Conservation (phyloP, 2,797 vertebrate species). For the Macropus fuliginosus region DNA sequence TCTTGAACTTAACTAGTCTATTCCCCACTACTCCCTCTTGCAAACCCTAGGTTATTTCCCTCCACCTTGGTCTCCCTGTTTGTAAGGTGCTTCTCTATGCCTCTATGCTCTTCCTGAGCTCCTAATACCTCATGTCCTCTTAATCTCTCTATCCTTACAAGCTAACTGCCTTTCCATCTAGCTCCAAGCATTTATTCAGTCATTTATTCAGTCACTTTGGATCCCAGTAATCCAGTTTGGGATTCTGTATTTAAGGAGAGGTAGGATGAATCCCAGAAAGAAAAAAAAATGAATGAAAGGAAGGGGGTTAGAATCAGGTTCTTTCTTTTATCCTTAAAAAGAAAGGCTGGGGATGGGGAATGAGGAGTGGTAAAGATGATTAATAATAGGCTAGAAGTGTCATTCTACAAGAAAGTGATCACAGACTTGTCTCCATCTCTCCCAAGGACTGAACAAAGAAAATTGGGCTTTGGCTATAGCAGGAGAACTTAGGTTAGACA, state of each 20-base stretch:
- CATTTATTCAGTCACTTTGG: constrained; percentile 39
- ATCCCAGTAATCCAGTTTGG: constrained; percentile 1
- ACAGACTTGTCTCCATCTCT: constrained; percentile 2
- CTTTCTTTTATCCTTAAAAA: constrained; percentile 39
- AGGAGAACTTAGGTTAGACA: constrained; percentile 26
- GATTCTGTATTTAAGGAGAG: constrained; percentile 45
- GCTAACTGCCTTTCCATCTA: not conserved
- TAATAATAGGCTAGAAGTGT: constrained; percentile 32
- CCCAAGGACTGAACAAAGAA: not conserved
- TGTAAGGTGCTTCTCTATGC: not conserved
- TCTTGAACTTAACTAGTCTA: constrained; percentile 67
- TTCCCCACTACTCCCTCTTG: constrained; percentile 26
- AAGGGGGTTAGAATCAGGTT: not conserved
- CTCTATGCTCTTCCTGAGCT: constrained; percentile 65
- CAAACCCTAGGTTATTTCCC: not conserved
- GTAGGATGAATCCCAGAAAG: constrained; percentile 31
- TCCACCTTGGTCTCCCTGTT: not conserved
- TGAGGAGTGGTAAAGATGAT: constrained; percentile 28
- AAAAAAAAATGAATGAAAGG: constrained; percentile 23
- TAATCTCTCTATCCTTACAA: constrained; percentile 35
- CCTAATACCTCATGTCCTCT: constrained; percentile 51
- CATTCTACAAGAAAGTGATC: not conserved
- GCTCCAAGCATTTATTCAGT: constrained; percentile 52
- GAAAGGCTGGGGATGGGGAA: not conserved
- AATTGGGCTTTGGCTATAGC: not conserved